Conservation (phyloP, 2,797 vertebrate species). For the Cossypha niveicapilla region DNA sequence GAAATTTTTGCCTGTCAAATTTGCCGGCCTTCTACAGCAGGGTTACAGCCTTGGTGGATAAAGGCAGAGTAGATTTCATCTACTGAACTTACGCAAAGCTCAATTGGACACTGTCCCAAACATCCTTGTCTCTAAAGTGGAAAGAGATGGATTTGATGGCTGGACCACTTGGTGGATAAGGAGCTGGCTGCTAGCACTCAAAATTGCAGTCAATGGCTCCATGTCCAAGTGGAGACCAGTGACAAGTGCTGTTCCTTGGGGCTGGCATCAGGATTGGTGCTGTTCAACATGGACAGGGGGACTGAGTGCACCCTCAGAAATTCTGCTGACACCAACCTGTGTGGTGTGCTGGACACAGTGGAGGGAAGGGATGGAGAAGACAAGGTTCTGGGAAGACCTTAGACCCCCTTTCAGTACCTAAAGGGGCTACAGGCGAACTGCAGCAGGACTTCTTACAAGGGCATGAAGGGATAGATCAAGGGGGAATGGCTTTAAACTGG, state of each 20-base stretch:
- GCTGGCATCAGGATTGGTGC: neutral
- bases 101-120: neutral
- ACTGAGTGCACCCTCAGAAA: neutral
- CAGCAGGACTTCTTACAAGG: neutral
- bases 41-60: neutral
- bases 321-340: neutral
- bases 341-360: neutral
- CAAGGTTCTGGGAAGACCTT: neutral
- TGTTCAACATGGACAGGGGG: neutral
- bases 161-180: neutral
- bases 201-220: neutral
- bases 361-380: neutral
- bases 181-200: neutral
- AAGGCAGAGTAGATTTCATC: neutral
- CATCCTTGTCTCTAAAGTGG: neutral
- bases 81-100: neutral
- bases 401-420: neutral
- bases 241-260: neutral
- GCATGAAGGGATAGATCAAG: neutral
- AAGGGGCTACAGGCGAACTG: neutral
- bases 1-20: neutral
- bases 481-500: neutral
- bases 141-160: too few species aligned
- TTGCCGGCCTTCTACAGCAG: rapidly evolving
- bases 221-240: neutral